phyloP scores from a whole-genome alignment of 2,113 vertebrate species.

The Rhynchopsitta pachyrhyncha region DNA sequence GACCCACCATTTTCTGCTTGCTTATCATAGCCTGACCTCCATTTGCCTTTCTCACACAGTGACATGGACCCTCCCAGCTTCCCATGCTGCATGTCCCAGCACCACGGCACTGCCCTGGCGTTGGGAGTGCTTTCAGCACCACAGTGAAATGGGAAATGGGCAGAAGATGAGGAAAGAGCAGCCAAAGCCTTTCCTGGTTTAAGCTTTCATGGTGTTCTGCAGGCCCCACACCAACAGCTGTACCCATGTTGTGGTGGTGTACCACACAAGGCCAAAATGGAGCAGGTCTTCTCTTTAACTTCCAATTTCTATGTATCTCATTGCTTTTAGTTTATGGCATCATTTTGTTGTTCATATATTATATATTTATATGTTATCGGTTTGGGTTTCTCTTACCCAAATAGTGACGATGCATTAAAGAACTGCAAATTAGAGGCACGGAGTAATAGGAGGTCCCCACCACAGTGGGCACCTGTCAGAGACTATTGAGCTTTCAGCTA shows the following conservation, averaged over 20 bases:
- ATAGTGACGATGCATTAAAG: neutral
- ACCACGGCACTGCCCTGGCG: neutral
- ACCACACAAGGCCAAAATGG: neutral
- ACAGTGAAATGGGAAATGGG: neutral
- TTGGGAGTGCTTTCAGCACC: neutral
- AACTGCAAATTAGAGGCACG: neutral
- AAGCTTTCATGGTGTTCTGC: neutral
- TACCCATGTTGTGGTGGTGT: neutral
- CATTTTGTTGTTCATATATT: neutral
- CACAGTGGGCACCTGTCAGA: neutral
- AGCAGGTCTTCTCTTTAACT: neutral
- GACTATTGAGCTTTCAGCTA: neutral
- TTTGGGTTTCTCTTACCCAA: neutral
- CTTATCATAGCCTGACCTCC: neutral
- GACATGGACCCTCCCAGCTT: neutral
- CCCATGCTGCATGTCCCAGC: rapidly evolving
- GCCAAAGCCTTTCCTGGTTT: neutral
- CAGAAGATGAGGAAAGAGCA: neutral
- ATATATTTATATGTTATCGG: neutral
- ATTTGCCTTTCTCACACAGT: neutral
- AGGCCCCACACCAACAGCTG: neutral
- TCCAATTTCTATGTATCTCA: neutral
- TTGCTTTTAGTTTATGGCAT: neutral
- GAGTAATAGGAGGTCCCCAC: neutral
- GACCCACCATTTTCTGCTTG: neutral